Evolutionary conservation across 2,113 vertebrate species (phyloP), one percentile per base, ranked within the genome.

Genomic region (Zapus hudsonius): DNA sequence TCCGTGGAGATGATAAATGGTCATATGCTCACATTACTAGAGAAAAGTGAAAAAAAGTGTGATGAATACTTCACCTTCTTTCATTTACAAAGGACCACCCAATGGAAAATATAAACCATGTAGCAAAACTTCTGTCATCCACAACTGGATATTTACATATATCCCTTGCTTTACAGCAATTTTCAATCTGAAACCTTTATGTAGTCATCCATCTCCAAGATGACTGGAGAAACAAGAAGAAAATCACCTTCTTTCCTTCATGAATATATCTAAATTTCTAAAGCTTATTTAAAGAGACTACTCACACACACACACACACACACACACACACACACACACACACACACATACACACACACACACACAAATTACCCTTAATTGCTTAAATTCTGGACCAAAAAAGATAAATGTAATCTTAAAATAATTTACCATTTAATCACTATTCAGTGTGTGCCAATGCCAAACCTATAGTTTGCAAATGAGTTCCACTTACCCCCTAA

Each of bases 31-130:
- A 59, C 25, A 74, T 85, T 78, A 86, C 57, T 38, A 84, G 1
- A 88, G 59, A 79, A 92, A 83, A 44, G 25, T 27, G 94, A 89
- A 90, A 78, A 15, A 59, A 90, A 94, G 85, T 69, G 57, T 92
- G 92, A 94, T 72, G 57, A 88, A 84, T 85, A 96, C 90, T 87
- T 94, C 59, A 86, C 67, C 44, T 81, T 87, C 76, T 72, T 94
- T 86, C 79, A 38, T 79, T 94, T 69, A 57, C 73, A 89, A 90
- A 82, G 83, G 31, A 78, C 42, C 59, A 86, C 9, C 75, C 57
- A 90, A 88, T 78, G 74, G 47, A 85, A 84, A 90, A 90, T 63
- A 94, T 23, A 82, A 85, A 90, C 82, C 67, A 52, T 20, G 82
- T 40, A 82, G 79, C 84, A 85, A 87, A 55, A 63, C 33, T 55